Evolutionary conservation across 2,797 vertebrate genomes (phyloP), one percentile per base, ranked within the genome.

Genomic region (Halcyon chelicuti): DNA sequence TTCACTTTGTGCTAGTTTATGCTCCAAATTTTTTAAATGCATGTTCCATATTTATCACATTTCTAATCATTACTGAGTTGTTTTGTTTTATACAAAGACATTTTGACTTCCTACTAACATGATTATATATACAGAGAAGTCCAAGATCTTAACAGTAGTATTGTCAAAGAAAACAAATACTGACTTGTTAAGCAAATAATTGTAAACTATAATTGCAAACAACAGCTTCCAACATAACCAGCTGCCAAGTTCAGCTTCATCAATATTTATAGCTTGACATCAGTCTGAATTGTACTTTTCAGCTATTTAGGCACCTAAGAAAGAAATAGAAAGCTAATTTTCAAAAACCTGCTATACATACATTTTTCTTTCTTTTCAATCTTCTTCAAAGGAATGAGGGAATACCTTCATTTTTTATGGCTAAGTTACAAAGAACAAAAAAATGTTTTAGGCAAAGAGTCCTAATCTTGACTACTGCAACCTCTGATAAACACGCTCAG

Each of bases 251-350:
- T 81, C 77, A 92, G 78, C 82, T 88, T 90, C 84, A 83, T 91
- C 79, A 91, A 84, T 93, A 97, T 93, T 93, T 93, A 94, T 68
- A 95, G 51, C 35, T 3, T 88, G 85, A 81, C 46, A 91, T 78
- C 54, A 83, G 51, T 61, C 55, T 47, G 55, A 86, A 75, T 75
- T 78, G 70, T 55, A 89, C 61, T 94, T 86, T 68, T 88, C 73
- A 84, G 79, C 73, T 81, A 62, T 86, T 94, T 70, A 55, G 0
- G 57, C 62, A 92, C 58, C 79, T 81, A 61, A 80, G 39, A 92
- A 95, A 76, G 39, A 39, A 93, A 78, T 2, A 54, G 54, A 54
- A 93, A 95, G 46, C 54, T 67, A 21, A 70, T 55, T 88, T 88
- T 78, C 49, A 84, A 75, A 80, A 78, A 90, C 51, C 19, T 92